Percentiles rank a stretch among this genome's conserved stretches.
Conservation (phyloP, 2,113 vertebrate species). For the Ellobius talpinus region DNA sequence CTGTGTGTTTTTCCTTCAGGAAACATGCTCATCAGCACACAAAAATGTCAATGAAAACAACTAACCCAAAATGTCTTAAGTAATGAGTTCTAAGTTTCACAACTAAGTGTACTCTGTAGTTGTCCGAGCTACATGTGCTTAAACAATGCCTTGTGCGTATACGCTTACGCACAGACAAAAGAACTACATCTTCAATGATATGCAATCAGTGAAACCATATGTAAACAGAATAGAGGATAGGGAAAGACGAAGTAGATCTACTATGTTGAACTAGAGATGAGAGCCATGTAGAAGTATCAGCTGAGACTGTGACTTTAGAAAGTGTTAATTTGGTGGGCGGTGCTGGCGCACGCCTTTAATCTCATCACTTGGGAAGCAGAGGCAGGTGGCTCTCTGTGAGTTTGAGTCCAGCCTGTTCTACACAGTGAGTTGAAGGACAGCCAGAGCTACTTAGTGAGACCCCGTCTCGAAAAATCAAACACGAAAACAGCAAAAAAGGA, state of each 20-base stretch:
- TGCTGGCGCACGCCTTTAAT: background rate
- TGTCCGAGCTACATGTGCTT: background rate
- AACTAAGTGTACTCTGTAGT: background rate
- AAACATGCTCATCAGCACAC: background rate
- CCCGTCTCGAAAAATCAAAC: background rate
- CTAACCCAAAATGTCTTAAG: constrained; percentile 1
- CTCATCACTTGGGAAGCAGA: background rate
- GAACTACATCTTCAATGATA: background rate
- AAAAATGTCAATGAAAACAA: constrained; percentile 9
- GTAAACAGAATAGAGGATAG: background rate
- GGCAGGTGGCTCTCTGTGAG: background rate
- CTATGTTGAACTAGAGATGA: background rate
- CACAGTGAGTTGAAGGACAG: background rate
- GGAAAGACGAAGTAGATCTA: background rate
- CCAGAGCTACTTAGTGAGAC: background rate
- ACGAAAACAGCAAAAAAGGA: background rate
- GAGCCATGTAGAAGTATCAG: background rate
- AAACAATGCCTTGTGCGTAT: background rate
- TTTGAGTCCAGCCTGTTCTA: background rate
- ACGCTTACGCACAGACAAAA: background rate
- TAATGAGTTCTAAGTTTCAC: background rate
- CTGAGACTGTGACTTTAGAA: background rate
- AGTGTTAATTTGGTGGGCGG: background rate
- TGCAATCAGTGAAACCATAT: background rate
- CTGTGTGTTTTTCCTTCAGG: background rate